Base-by-base conservation (phyloP, 2,888 invertebrate genomes). In the Tuberolachnus salignus region DNA sequence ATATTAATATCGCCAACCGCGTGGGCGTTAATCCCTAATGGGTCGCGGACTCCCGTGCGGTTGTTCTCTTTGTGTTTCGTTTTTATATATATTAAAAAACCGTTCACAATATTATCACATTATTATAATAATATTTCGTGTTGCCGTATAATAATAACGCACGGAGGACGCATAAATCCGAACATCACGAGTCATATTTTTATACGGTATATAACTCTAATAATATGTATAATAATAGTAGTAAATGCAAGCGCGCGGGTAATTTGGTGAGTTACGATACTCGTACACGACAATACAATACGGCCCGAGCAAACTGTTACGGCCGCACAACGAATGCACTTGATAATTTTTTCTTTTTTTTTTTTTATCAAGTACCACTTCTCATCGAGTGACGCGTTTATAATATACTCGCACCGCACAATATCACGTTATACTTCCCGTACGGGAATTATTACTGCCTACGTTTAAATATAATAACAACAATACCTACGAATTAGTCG, bases 1-100 rank as follows among this genome's bases (percentile, higher is more conserved):
- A 71, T 46, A 71, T 4, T 34, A 34, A 34, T 34, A 34, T 61
- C 61, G 49, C 61, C 16, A 2, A 42, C n/a, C 46, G 67, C 14
- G 75, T 75, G 75, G 75, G 75, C 57, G 19, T 67, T 67, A 75
- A 67, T 67, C 75, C 57, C 16, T 34, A 49, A 49, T 49, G 75
- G 51, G 57, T 34, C 57, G 34, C 49, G 49, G n/a, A 71, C 19
- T 57, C 66, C 75, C n/a, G n/a, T n/a, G n/a, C n/a, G 26, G 53
- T 55, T 14, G n/a, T 57, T n/a, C 44, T 19, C 26, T 49, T 75
- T 57, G 66, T 59, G 75, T n/a, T n/a, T n/a, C n/a, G n/a, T n/a
- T n/a, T n/a, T n/a, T n/a, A n/a, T n/a, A n/a, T n/a, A n/a, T n/a
- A n/a, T n/a, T n/a, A n/a, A n/a, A n/a, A 34, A 34, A 34, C 6